A percentile compares a stretch with the other conserved stretches of the same genome.
Conservation (phyloP, 37 sponge, comb jelly and placozoan species). For the Chondrilla cf. caribensis region DNA sequence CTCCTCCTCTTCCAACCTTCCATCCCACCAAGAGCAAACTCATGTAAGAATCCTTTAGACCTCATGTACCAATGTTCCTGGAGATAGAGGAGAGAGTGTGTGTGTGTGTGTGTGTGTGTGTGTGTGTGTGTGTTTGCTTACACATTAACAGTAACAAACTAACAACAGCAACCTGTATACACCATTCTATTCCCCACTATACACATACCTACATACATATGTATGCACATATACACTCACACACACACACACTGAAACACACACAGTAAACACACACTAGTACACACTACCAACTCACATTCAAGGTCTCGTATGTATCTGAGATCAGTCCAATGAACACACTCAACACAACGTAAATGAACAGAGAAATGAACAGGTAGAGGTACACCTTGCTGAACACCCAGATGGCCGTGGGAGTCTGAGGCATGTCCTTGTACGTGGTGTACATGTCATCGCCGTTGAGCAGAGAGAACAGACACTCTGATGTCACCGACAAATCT, state of each 20-base stretch:
- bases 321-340: slow-evolving; percentile 94
- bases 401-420: slow-evolving; percentile 40
- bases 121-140: no score
- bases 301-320: slow-evolving; percentile 94
- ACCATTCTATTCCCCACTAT: no score
- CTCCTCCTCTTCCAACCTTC: neutral
- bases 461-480: slow-evolving; percentile 92
- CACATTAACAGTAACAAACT: no score
- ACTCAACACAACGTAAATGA: slow-evolving; percentile 96
- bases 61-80: slow-evolving; percentile 11
- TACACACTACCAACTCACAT: no score
- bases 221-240: no score
- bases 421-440: slow-evolving; percentile 77
- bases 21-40: neutral
- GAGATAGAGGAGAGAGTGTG: neutral
- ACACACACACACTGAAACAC: no score
- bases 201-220: no score
- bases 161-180: no score
- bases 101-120: neutral
- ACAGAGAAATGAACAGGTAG: slow-evolving; percentile 91
- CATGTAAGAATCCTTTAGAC: neutral
- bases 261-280: no score
- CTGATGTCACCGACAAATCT: slow-evolving; percentile 71
- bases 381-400: slow-evolving; percentile 91
- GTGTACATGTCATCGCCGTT: slow-evolving; percentile 98